A percentile compares a stretch with the other conserved stretches of the same genome.
Conservation (phyloP, 1,140 invertebrate species). For the Heliconius himera region DNA sequence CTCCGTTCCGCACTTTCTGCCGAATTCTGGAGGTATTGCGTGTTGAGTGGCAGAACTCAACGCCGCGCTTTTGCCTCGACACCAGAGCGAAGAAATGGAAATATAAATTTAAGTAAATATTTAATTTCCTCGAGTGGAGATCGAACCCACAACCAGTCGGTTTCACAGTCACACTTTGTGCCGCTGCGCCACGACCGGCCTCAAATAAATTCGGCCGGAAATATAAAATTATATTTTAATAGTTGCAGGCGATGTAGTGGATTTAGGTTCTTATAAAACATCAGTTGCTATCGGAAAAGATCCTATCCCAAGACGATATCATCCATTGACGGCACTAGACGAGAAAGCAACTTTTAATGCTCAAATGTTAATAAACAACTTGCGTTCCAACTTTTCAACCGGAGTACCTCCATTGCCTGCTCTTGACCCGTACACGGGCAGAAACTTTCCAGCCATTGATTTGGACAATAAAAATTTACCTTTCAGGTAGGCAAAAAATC, state of each 20-base stretch:
- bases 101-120: too few relatives aligned
- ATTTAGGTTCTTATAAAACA: not conserved
- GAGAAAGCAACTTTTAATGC: not conserved
- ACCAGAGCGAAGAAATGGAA: too few relatives aligned
- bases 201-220: too few relatives aligned
- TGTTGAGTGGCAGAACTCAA: too few relatives aligned
- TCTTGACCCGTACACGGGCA: not conserved
- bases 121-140: too few relatives aligned
- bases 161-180: too few relatives aligned
- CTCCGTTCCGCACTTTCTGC: too few relatives aligned
- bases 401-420: not conserved
- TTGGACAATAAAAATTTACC: not conserved
- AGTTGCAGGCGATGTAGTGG: not conserved
- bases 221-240: not conserved
- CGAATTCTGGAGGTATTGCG: too few relatives aligned
- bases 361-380: constrained; percentile 19
- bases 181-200: too few relatives aligned
- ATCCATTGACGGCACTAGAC: not conserved
- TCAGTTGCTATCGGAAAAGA: not conserved
- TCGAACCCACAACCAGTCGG: too few relatives aligned
- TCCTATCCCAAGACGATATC: not conserved
- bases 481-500: not conserved
- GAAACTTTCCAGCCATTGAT: not conserved
- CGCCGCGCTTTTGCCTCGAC: too few relatives aligned
- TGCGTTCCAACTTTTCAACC: not conserved